Base-by-base conservation (phyloP, 2,888 invertebrate species). In the Eulithis testata region DNA sequence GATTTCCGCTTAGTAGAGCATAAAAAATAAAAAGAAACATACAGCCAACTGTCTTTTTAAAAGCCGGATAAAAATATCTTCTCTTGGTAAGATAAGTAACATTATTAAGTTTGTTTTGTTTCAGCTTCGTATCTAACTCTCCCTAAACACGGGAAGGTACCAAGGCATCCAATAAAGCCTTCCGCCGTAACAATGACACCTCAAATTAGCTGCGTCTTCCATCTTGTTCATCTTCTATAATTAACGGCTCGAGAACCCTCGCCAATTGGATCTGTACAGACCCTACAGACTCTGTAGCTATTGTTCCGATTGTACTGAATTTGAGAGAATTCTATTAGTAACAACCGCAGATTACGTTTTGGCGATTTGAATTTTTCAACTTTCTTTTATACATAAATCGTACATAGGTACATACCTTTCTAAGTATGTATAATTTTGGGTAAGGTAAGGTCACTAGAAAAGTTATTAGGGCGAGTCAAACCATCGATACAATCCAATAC, bases 121-220 rank as follows among this genome's bases (percentile, higher is more conserved):
- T 21, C 21, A 2, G n/a, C n/a, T n/a, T n/a, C n/a, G 21, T 21
- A 44, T 44, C n/a, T n/a, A n/a, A 2, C 5, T 44, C 5, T n/a
- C n/a, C 31, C 6, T 31, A 44, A 44, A n/a, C 4, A 11, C 5
- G 3, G n/a, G n/a, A 4, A 36, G 21, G 2, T 21, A 21, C 21
- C 52, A 36, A 37, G 6, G 9, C 14, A 0, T 53, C 36, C 36
- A n/a, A 52, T 31, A 37, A 52, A 36, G 3, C 37, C 6, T 12
- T 1, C 14, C 50, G 11, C 9, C 21, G 14, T 54, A 54, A 43
- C 54, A 54, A 54, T 54, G 54, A 43, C 54, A 11, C 7, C 55
- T 55, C 55, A 21, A 58, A 58, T 58, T 50, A 58, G 11, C 40
- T 11, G 14, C 40, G 27, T 44, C 21, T 7, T 60, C 53, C 37